Conservation (phyloP, 1,140 invertebrate species). For the Venustaconcha ellipsiformis region DNA sequence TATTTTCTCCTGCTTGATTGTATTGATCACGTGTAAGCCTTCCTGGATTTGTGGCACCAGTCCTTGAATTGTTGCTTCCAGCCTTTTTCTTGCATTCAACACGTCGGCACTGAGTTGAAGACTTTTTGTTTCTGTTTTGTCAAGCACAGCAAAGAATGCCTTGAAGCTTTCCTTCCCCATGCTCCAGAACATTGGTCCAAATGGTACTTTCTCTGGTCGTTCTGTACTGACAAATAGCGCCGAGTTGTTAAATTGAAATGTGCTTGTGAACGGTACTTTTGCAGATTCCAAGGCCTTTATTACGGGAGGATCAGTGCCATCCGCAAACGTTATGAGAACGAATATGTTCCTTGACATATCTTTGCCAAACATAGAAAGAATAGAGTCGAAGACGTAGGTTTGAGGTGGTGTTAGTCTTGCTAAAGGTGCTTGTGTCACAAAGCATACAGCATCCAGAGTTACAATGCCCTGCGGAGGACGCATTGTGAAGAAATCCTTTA, state of each 20-base stretch:
- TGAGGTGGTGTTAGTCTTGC: slow-evolving; percentile 11
- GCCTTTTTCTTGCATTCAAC: slow-evolving; percentile 7
- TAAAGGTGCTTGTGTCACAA: slow-evolving; percentile 15
- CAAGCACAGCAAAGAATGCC: slow-evolving; percentile 3
- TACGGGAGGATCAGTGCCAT: slow-evolving; percentile 25
- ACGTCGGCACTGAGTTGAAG: slow-evolving; percentile 19
- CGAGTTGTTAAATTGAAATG: slow-evolving; percentile 24
- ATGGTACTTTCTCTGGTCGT: not conserved
- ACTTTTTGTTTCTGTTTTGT: slow-evolving; percentile 13
- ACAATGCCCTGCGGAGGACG: slow-evolving; percentile 14
- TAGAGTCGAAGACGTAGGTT: slow-evolving; percentile 38
- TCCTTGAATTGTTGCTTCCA: slow-evolving; percentile 16
- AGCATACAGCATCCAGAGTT: slow-evolving; percentile 32
- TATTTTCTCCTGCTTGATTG: slow-evolving; percentile 11
- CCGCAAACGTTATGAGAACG: slow-evolving; percentile 35
- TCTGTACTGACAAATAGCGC: slow-evolving; percentile 12
- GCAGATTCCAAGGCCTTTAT: slow-evolving; percentile 15
- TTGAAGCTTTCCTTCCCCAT: slow-evolving; percentile 25
- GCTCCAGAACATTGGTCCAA: slow-evolving; percentile 27
- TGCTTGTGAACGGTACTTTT: slow-evolving; percentile 17
- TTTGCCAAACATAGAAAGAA: slow-evolving; percentile 38
- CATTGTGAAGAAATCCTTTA: slow-evolving; percentile 19
- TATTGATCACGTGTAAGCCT: slow-evolving; percentile 9
- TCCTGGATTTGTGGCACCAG: slow-evolving; percentile 10
- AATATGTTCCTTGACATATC: slow-evolving; percentile 39